Percentiles rank a stretch among this genome's conserved stretches.
Conservation (phyloP, 2,113 vertebrate genomes). For the Raja brachyura region DNA sequence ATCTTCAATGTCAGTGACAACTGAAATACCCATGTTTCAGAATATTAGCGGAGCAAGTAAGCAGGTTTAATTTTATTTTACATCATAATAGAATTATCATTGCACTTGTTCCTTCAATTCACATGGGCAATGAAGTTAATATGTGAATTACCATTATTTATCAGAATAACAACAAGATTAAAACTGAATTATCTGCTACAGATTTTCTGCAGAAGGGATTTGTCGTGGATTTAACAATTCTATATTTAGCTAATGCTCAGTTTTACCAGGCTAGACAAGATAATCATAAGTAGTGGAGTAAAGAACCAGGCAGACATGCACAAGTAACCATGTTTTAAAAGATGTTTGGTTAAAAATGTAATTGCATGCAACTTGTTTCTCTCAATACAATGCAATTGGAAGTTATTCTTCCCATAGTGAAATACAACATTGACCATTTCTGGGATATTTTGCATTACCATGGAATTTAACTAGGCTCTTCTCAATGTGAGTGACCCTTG, state of each 20-base stretch:
- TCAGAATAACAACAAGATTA: background rate
- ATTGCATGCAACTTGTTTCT: no score
- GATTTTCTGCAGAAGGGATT: background rate
- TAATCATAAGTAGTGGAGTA: background rate
- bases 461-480: no score
- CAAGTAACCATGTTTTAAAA: background rate
- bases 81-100: background rate
- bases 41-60: conserved; percentile 7
- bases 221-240: background rate
- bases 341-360: background rate
- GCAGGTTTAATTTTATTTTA: background rate
- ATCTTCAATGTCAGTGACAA: background rate
- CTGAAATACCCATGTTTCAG: background rate
- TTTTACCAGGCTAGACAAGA: background rate
- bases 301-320: background rate
- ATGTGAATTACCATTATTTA: background rate
- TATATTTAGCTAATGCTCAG: background rate
- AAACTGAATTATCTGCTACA: background rate
- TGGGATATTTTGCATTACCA: no score
- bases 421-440: no score
- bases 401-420: no score
- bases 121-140: background rate
- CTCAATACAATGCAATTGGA: no score
- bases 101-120: background rate
- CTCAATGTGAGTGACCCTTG: no score